These are phyloP conservation scores for Matsumyia berberina DNA, from an alignment of 2,888 invertebrate species.

Conservation along the genomic window DNA sequence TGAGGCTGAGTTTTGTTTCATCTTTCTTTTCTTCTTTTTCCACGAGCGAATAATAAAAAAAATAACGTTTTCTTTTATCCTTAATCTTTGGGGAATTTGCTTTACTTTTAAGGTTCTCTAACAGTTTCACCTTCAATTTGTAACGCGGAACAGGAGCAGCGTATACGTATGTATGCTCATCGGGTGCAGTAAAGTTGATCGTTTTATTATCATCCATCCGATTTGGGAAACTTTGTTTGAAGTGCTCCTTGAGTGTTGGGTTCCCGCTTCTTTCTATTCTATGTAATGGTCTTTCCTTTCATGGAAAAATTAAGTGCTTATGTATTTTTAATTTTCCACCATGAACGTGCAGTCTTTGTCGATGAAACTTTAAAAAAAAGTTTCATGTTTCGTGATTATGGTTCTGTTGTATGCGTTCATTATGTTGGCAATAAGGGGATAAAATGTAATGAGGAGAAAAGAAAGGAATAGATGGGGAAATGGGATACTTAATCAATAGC, in stretches of 20 bases:
- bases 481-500: too few relatives aligned
- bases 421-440: too few relatives aligned
- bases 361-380: background rate
- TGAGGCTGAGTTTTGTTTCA: background rate
- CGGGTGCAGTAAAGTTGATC: constrained; percentile 13
- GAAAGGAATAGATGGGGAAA: too few relatives aligned
- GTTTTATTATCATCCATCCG: constrained; percentile 11
- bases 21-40: background rate
- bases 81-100: constrained; percentile 2
- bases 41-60: background rate
- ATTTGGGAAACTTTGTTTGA: background rate
- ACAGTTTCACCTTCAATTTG: background rate
- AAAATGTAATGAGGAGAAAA: too few relatives aligned
- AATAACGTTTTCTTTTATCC: constrained; percentile 18
- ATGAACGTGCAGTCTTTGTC: background rate
- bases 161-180: background rate
- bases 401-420: too few relatives aligned
- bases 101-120: constrained; percentile 3
- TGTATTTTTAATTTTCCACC: constrained; percentile 1
- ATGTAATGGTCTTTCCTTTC: background rate
- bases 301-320: background rate
- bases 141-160: background rate
- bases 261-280: too few relatives aligned
- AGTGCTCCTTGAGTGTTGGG: background rate
- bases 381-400: too few relatives aligned